These are phyloP conservation scores for Zingel zingel DNA, from an alignment of 2,113 vertebrate species.

Conservation along the genomic window DNA sequence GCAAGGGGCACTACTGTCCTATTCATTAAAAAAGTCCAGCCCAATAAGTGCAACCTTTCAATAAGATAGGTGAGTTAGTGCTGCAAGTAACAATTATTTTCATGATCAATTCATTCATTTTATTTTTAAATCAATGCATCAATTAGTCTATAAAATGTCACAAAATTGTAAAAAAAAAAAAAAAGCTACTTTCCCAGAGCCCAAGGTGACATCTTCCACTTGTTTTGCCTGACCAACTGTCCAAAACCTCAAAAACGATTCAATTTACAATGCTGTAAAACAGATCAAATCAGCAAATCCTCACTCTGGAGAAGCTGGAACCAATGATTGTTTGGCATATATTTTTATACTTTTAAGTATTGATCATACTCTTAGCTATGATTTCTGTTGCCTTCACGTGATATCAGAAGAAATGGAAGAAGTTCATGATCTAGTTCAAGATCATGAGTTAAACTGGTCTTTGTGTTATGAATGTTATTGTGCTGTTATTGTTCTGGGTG, in stretches of 20 bases:
- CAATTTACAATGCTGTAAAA: neutral
- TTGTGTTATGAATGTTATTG: neutral
- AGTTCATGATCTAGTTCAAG: no score
- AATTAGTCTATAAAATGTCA: conserved; percentile 14
- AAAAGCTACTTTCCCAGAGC: neutral
- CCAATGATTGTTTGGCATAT: neutral
- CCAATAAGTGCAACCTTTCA: neutral
- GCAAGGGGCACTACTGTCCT: neutral
- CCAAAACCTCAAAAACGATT: no score
- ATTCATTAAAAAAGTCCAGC: neutral
- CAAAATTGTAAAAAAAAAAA: neutral
- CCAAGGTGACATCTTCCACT: no score
- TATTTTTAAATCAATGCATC: conserved; percentile 5
- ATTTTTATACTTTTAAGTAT: no score
- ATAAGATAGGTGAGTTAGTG: neutral
- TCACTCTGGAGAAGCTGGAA: neutral
- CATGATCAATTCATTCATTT: conserved; percentile 36
- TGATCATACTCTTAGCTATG: neutral
- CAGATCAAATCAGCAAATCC: neutral
- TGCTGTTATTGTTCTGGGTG: neutral
- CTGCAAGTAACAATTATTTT: conserved; percentile 32
- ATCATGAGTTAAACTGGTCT: neutral
- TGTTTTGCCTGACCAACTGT: no score
- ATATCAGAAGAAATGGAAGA: neutral
- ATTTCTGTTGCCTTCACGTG: neutral